phyloP scores from a whole-genome alignment of 2,797 vertebrate genomes.

The Euphonia xanthogaster region DNA sequence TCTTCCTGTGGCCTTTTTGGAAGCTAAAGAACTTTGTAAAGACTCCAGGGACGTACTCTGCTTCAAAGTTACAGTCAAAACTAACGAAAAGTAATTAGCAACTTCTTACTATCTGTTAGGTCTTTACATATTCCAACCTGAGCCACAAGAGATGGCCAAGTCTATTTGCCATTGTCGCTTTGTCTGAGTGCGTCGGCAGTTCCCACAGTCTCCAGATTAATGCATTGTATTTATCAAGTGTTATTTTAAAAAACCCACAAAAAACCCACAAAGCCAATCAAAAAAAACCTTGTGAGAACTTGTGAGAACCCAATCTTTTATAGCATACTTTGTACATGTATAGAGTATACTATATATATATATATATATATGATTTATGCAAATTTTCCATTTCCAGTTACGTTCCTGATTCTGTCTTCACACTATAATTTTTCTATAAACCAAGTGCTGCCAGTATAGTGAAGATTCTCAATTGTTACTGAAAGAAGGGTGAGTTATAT shows the following conservation, averaged over 20 bases:
- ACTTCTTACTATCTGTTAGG: neutral
- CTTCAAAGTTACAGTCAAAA: neutral
- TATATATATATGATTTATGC: neutral
- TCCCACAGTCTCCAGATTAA: neutral
- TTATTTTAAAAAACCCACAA: neutral
- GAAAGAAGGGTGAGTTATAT: neutral
- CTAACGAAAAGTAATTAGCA: neutral
- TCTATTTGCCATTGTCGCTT: neutral
- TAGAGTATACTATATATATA: neutral
- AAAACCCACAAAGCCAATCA: neutral
- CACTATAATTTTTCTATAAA: neutral
- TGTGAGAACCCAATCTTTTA: neutral
- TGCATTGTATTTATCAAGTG: neutral
- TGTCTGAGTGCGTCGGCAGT: neutral
- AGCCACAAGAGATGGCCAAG: neutral
- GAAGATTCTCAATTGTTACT: neutral
- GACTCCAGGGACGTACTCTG: neutral
- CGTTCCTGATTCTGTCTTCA: neutral
- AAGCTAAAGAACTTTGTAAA: neutral
- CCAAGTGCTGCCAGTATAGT: neutral
- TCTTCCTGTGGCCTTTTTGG: neutral
- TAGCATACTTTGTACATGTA: neutral
- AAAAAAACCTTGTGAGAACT: neutral
- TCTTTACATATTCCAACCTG: neutral
- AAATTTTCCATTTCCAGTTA: neutral